Conservation (phyloP, 2,797 vertebrate species). For the Pseudomugil tenellus region DNA sequence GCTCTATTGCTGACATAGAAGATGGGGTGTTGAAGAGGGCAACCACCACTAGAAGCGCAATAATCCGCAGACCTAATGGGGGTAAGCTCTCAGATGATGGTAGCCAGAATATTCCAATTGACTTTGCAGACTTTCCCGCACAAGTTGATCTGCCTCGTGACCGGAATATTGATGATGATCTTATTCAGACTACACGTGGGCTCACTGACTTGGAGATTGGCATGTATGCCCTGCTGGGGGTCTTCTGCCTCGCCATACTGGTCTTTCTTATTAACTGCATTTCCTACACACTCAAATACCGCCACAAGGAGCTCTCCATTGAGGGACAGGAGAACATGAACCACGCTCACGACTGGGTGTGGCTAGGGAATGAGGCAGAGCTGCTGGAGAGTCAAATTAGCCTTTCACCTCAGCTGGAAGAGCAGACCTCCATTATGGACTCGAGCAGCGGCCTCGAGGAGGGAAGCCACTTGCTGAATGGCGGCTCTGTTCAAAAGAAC, state of each 20-base stretch:
- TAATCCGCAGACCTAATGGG: constrained; percentile 80
- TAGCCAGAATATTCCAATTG: constrained; percentile 86
- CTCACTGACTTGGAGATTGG: constrained; percentile 95
- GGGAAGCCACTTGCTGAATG: constrained; percentile 86
- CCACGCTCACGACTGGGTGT: constrained; percentile 98
- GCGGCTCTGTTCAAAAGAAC: constrained; percentile 83
- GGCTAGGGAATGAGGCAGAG: constrained; percentile 93
- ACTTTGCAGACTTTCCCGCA: constrained; percentile 92
- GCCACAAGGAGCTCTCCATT: constrained; percentile 91
- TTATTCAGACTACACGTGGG: constrained; percentile 84
- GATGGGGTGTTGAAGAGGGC: constrained; percentile 79
- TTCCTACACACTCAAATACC: constrained; percentile 92
- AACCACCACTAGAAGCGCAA: constrained; percentile 84
- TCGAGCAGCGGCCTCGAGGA: constrained; percentile 84
- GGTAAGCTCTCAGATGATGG: constrained; percentile 82
- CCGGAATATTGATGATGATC: constrained; percentile 83
- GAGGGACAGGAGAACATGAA: constrained; percentile 89
- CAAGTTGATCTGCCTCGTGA: constrained; percentile 88
- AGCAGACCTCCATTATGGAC: constrained; percentile 88
- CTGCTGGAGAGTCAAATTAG: constrained; percentile 88
- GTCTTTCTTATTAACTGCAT: constrained; percentile 98
- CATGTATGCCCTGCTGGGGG: constrained; percentile 96
- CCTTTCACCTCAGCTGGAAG: constrained; percentile 83
- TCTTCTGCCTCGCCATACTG: constrained; percentile 96
- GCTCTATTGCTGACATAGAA: constrained; percentile 85